phyloP scores from a whole-genome alignment of 2,797 vertebrate species.

The Cephalopachus bancanus region DNA sequence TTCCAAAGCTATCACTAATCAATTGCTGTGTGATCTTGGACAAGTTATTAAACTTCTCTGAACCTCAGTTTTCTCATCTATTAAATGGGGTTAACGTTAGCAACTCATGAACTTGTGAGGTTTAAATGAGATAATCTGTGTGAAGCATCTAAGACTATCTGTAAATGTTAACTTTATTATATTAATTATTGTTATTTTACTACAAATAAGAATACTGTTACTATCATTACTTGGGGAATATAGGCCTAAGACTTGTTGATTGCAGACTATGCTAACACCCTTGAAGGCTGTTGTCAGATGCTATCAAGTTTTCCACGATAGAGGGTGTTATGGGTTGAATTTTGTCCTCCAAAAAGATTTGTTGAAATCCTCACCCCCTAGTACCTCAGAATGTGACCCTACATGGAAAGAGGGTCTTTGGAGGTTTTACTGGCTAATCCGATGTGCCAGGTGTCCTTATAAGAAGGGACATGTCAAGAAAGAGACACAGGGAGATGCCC shows the following conservation, averaged over 20 bases:
- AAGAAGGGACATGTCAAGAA: not conserved
- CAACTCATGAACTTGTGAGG: not conserved
- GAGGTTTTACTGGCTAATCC: not conserved
- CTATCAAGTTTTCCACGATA: not conserved
- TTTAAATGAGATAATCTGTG: not conserved
- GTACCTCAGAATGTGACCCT: not conserved
- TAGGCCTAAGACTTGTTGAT: not conserved
- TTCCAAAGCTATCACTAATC: not conserved
- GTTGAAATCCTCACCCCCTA: not conserved
- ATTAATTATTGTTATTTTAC: not conserved
- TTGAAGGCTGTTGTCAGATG: not conserved
- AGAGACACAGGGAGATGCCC: accelerated
- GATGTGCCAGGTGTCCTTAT: not conserved
- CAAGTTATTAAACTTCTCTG: not conserved
- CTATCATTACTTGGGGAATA: not conserved
- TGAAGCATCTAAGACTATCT: not conserved
- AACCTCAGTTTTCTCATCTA: conserved; percentile 49
- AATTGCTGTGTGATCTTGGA: not conserved
- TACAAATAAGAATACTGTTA: not conserved
- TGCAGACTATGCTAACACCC: not conserved
- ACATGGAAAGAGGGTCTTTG: conserved; percentile 26
- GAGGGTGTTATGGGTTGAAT: not conserved
- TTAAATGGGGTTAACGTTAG: not conserved
- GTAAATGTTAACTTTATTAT: not conserved
- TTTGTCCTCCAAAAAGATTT: not conserved